Conservation (phyloP, 2,797 vertebrate species). For the Natrix natrix region DNA sequence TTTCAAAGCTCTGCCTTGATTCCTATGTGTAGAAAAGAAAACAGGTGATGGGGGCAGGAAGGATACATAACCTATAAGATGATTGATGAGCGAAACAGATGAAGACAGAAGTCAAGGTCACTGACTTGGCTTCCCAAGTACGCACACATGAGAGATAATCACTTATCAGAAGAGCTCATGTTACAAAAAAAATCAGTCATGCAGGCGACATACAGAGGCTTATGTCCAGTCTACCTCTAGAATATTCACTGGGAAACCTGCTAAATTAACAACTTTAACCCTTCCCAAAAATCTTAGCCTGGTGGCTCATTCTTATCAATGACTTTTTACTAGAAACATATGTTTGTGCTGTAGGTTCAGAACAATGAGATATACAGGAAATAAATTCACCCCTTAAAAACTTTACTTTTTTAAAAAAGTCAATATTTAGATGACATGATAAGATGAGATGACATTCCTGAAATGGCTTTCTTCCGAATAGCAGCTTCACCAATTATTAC, state of each 20-base stretch:
- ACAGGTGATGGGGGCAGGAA: slow-evolving; percentile 1
- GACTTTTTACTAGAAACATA: background rate
- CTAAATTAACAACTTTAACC: background rate
- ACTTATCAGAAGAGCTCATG: background rate
- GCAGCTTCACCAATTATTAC: background rate
- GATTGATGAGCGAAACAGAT: slow-evolving; percentile 42
- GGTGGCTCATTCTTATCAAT: background rate
- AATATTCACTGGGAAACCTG: background rate
- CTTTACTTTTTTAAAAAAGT: background rate
- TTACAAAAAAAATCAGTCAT: background rate
- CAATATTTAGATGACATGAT: background rate
- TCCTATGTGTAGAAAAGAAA: background rate
- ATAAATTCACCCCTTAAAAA: background rate
- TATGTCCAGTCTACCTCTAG: background rate
- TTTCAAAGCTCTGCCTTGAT: slow-evolving; percentile 22
- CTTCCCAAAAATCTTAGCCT: background rate
- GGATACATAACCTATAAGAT: slow-evolving; percentile 10
- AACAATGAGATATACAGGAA: background rate
- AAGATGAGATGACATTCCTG: background rate
- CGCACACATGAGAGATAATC: slow-evolving; percentile 32
- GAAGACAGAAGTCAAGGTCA: slow-evolving; percentile 55
- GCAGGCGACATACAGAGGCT: background rate
- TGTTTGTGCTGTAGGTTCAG: background rate
- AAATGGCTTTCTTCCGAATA: background rate
- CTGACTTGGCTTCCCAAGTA: slow-evolving; percentile 50